These are phyloP conservation scores for Menidia menidia DNA, from an alignment of 2,797 vertebrate species.

Conservation along the genomic window DNA sequence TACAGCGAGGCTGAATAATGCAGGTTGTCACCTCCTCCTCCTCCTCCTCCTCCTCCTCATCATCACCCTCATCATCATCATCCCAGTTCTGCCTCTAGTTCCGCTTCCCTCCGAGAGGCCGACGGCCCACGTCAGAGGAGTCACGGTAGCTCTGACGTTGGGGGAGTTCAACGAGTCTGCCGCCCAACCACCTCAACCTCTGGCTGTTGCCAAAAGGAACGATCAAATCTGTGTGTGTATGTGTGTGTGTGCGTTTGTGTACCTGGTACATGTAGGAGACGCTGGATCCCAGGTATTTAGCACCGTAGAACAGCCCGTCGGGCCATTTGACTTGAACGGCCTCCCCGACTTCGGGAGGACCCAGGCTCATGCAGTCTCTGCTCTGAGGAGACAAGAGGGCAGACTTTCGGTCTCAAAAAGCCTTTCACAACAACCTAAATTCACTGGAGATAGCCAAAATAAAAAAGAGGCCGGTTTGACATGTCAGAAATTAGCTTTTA, in stretches of 20 bases:
- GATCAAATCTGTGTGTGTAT: neutral
- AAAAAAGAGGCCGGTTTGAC: too few relatives aligned
- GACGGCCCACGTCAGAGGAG: slow-evolving; percentile 37
- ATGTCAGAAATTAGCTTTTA: too few relatives aligned
- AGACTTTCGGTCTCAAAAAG: neutral
- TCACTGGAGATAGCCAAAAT: too few relatives aligned
- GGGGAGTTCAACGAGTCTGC: slow-evolving; percentile 48
- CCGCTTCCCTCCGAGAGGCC: slow-evolving; percentile 5
- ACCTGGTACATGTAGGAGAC: slow-evolving; percentile 95
- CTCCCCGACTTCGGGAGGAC: slow-evolving; percentile 93
- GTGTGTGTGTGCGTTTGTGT: slow-evolving; percentile 41
- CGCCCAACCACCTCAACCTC: slow-evolving; percentile 17
- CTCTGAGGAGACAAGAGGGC: slow-evolving; percentile 81
- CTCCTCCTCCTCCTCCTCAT: slow-evolving; percentile 24
- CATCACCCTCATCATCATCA: slow-evolving; percentile 45
- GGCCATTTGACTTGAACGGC: slow-evolving; percentile 96
- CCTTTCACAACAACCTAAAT: too few relatives aligned
- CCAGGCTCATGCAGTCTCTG: slow-evolving; percentile 91
- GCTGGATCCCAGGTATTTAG: slow-evolving; percentile 93
- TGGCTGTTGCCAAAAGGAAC: slow-evolving; percentile 7
- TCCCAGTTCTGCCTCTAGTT: slow-evolving; percentile 15
- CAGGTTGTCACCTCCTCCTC: slow-evolving; percentile 75
- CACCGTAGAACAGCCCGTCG: slow-evolving; percentile 94
- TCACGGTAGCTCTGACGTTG: slow-evolving; percentile 25
- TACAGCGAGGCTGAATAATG: slow-evolving; percentile 84